phyloP scores from a whole-genome alignment of 2,113 vertebrate genomes.

The Mandrillus leucophaeus region DNA sequence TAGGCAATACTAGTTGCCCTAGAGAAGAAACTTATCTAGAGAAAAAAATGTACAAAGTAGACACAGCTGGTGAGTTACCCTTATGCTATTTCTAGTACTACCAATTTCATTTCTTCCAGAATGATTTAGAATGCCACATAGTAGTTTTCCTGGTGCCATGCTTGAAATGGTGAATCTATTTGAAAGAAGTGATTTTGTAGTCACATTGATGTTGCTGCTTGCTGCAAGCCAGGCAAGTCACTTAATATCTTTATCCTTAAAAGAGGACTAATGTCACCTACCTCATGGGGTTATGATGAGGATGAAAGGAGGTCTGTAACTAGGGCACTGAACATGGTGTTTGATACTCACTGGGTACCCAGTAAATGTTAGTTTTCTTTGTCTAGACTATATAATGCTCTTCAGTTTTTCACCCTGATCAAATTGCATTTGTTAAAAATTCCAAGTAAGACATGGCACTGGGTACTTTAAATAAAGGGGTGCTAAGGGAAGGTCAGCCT shows the following conservation, averaged over 20 bases:
- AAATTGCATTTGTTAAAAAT: conserved; percentile 35
- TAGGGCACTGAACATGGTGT: not conserved
- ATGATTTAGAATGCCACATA: not conserved
- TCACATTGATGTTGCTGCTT: not conserved
- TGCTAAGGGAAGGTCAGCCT: not conserved
- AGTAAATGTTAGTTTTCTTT: conserved; percentile 27
- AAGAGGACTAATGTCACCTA: not conserved
- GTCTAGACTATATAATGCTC: not conserved
- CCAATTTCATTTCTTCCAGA: not conserved
- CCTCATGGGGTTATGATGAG: not conserved
- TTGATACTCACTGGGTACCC: not conserved
- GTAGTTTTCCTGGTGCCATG: not conserved
- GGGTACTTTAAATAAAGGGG: conserved; percentile 18
- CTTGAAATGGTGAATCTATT: not conserved
- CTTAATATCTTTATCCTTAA: not conserved
- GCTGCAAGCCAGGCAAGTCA: not conserved
- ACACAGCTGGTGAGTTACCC: not conserved
- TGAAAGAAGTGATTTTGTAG: not conserved
- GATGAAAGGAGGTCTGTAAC: not conserved
- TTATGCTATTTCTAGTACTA: not conserved
- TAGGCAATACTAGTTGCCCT: not conserved
- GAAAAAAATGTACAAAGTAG: not conserved
- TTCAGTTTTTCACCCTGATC: conserved; percentile 48
- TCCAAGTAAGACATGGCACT: not conserved
- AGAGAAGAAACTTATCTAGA: not conserved